Base-by-base conservation (phyloP, 1,140 invertebrate genomes). In the Subanguina moxae region DNA sequence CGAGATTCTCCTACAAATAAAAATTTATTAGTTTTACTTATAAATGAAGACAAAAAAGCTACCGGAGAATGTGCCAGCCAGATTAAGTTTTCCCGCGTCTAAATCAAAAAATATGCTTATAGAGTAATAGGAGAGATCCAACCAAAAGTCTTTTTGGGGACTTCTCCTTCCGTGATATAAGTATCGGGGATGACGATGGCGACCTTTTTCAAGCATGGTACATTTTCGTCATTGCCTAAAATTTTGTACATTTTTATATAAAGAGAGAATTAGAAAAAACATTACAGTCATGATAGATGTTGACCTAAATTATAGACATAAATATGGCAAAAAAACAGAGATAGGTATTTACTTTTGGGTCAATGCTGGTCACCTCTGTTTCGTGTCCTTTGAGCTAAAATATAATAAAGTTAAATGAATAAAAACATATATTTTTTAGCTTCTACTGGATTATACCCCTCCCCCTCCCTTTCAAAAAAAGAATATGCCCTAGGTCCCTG, bases 321-420 rank as follows among this genome's bases (percentile, higher is more conserved):
- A 38, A 38, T 5, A 5, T 38, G 3, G 3, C 32, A 38, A 11
- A 38, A 38, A 38, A 38, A 38, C 11, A 11, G 3, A 62, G 68
- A 61, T 62, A 72, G 27, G 79, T 71, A 58, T 79, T 82, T 59
- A 79, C 42, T 45, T 81, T 81, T 1, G 78, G 78, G 28, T 82
- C 79, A 45, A 80, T 80, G 21, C 61, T 66, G 21, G 68, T 74
- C 23, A 80, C 32, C 57, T 82, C 78, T 25, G 68, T 78, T 52
- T 82, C 82, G 42, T 76, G 65, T 32, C 78, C 78, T 15, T 57
- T 48, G n/a, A 80, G 46, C 21, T 25, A 52, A 52, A 52, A 13
- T n/a, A 45, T 45, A 45, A 45, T 13, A 52, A 52, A 52, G 48
- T 25, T 3, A 52, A 52, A 52, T 52, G 3, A 7, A 19, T 7